Conservation (phyloP, 2,888 invertebrate species). For the Hesperia comma region DNA sequence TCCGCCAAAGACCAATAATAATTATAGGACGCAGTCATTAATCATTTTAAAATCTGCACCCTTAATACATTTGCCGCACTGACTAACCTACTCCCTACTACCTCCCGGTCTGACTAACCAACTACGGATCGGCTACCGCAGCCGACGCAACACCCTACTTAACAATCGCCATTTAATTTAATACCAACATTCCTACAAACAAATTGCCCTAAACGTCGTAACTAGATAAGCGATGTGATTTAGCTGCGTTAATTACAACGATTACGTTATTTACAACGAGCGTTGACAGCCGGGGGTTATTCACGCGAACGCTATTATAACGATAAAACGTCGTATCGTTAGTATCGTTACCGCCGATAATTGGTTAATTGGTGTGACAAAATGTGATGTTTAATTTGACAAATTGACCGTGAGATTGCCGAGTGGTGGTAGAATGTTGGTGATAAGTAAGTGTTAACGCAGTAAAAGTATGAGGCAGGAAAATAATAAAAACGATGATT, state of each 20-base stretch:
- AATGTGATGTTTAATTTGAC: conserved; percentile 38
- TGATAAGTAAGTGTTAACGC: neutral
- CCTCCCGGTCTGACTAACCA: neutral
- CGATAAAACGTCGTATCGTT: conserved; percentile 51
- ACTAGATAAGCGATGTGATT: conserved; percentile 54
- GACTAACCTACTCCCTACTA: neutral
- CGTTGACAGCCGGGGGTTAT: conserved; percentile 47
- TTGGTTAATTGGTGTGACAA: conserved; percentile 46
- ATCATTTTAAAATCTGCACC: too few relatives aligned
- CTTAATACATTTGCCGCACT: neutral
- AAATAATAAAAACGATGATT: too few relatives aligned
- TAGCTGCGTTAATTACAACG: conserved; percentile 54
- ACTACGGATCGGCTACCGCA: neutral
- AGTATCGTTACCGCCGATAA: conserved; percentile 44
- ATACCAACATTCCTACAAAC: conserved; percentile 40
- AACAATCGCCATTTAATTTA: conserved; percentile 27
- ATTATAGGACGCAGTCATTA: too few relatives aligned
- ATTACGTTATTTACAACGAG: conserved; percentile 50
- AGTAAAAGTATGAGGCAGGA: too few relatives aligned
- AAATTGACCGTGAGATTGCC: conserved; percentile 43
- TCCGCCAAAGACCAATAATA: too few relatives aligned
- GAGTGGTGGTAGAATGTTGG: neutral
- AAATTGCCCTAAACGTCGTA: conserved; percentile 51
- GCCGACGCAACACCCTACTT: neutral
- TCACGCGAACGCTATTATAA: conserved; percentile 56